Evolutionary conservation across 2,888 invertebrate species (phyloP).

Genomic region (Plagiodera versicolora): DNA sequence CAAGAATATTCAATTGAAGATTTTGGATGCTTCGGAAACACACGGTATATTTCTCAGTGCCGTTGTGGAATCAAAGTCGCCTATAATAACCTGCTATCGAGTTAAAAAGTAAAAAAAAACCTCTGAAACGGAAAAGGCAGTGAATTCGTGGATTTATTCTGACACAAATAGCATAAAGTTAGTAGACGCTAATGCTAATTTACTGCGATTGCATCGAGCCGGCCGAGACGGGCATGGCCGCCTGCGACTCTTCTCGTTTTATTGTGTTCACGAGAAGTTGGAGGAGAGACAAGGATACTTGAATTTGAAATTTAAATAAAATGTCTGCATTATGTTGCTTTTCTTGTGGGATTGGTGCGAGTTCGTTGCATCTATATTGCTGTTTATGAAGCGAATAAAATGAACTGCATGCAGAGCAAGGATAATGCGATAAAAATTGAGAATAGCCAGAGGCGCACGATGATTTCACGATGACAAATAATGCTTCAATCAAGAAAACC

Average conservation of each 20-base stretch:
- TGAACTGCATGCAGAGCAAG: background rate
- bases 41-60: background rate
- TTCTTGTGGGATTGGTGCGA: constrained; percentile 38
- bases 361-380: constrained; percentile 32
- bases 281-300: constrained; percentile 50
- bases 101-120: constrained; percentile 29
- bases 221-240: constrained; percentile 37
- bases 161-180: constrained; percentile 55
- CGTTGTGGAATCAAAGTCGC: background rate
- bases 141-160: constrained; percentile 51
- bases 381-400: background rate
- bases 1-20: too few species aligned
- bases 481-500: too few species aligned
- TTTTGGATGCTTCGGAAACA: too few species aligned
- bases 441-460: too few species aligned
- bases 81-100: constrained; percentile 27
- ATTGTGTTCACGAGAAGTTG: constrained; percentile 46
- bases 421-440: background rate
- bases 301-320: constrained; percentile 54
- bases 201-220: constrained; percentile 54
- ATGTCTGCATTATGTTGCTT: constrained; percentile 51
- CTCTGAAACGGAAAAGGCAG: constrained; percentile 21
- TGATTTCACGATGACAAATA: too few species aligned
- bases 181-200: constrained; percentile 56
- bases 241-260: constrained; percentile 50